Evolutionary conservation across 92 coral and sea anemone genomes (phyloP).

Genomic region (Ricordea florida): DNA sequence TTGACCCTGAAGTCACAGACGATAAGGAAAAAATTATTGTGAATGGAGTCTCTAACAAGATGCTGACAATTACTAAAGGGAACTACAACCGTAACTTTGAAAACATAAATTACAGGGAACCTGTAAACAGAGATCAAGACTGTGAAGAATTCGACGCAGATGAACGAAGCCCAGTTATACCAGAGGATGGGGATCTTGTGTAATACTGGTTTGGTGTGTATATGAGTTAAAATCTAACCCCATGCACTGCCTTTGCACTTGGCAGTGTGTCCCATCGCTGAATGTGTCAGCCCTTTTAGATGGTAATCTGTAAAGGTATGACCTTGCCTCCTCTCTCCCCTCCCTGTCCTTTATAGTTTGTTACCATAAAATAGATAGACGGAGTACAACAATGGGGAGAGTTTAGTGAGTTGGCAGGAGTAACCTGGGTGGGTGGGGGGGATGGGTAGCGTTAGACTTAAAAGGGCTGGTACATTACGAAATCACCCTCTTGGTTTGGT

Average conservation of each 20-base stretch:
- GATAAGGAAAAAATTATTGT: constrained; percentile 35
- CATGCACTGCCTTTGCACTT: not conserved
- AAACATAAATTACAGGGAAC: constrained; percentile 50
- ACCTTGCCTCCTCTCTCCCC: too few relatives aligned
- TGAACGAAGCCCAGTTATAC: constrained; percentile 45
- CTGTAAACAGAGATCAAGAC: constrained; percentile 4
- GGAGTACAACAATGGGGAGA: too few relatives aligned
- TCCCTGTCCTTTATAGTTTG: too few relatives aligned
- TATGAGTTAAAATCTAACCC: not conserved
- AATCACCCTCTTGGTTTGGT: too few relatives aligned
- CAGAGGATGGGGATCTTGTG: constrained; percentile 28
- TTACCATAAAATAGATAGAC: too few relatives aligned
- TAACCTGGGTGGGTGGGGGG: too few relatives aligned
- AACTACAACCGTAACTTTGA: constrained; percentile 52
- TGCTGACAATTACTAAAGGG: constrained; percentile 30
- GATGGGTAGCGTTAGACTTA: too few relatives aligned
- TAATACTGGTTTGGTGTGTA: not conserved
- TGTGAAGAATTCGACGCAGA: constrained; percentile 41
- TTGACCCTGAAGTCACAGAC: constrained; percentile 31
- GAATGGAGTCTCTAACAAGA: constrained; percentile 5
- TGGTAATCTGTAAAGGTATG: too few relatives aligned
- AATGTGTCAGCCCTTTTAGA: too few relatives aligned
- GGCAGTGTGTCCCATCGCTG: too few relatives aligned
- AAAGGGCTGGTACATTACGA: too few relatives aligned
- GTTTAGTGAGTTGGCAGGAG: too few relatives aligned